A percentile compares a stretch with the other conserved stretches of the same genome.
Evolutionary conservation across 2,113 vertebrate genomes (phyloP).

Genomic region (Rousettus leschenaultii): DNA sequence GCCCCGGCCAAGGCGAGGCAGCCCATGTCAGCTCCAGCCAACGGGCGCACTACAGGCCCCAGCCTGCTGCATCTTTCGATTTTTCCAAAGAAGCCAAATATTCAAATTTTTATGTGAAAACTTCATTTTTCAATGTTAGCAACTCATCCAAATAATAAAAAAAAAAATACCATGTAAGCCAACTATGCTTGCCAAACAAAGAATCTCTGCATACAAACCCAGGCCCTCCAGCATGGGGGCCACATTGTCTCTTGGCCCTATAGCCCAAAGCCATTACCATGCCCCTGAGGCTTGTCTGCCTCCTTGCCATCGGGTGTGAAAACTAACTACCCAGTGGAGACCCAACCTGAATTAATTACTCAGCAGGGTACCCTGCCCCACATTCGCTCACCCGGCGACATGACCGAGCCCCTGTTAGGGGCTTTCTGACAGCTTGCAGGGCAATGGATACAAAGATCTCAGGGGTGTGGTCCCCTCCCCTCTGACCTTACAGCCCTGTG

Average conservation of each 20-base stretch:
- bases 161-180: not conserved
- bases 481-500: not conserved
- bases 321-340: not conserved
- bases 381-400: not conserved
- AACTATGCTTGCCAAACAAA: not conserved
- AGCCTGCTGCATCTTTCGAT: not conserved
- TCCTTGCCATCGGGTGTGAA: not conserved
- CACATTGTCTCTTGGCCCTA: not conserved
- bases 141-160: not conserved
- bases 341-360: not conserved
- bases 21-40: not conserved
- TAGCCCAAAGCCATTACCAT: not conserved
- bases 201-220: not conserved
- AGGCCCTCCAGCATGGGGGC: not conserved
- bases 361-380: not conserved
- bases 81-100: conserved; percentile 22
- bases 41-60: not conserved
- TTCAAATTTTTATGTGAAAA: not conserved
- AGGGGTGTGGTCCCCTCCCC: not conserved
- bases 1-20: not conserved
- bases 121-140: not conserved
- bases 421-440: not conserved
- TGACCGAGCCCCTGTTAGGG: not conserved
- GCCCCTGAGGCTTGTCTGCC: not conserved
- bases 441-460: not conserved